phyloP scores from a whole-genome alignment of 2,888 invertebrate species.

The Eudasyphora cyanicolor region DNA sequence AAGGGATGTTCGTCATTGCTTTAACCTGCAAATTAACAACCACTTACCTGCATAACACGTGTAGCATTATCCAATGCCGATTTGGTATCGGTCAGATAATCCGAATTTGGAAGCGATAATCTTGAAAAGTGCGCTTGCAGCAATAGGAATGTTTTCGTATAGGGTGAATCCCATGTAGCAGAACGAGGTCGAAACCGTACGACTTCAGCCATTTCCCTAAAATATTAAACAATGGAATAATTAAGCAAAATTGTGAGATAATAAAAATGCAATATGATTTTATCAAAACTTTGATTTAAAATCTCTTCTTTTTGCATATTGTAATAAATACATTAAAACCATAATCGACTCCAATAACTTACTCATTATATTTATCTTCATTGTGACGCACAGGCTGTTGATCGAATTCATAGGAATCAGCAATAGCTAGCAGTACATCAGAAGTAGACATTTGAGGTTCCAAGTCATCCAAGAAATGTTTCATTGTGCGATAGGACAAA shows the following conservation, averaged over 20 bases:
- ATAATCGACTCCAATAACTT: no score
- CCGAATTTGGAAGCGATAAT: slow-evolving; percentile 90
- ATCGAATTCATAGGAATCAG: slow-evolving; percentile 93
- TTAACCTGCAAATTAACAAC: background rate
- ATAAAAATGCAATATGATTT: no score
- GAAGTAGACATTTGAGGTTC: slow-evolving; percentile 84
- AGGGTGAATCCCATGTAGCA: slow-evolving; percentile 91
- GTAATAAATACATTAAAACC: background rate
- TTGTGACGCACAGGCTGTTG: slow-evolving; percentile 98
- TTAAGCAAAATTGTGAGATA: no score
- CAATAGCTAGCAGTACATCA: slow-evolving; percentile 88
- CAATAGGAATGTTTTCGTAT: slow-evolving; percentile 95
- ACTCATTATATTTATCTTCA: slow-evolving; percentile 96
- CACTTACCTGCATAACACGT: slow-evolving; percentile 92
- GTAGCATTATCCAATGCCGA: slow-evolving; percentile 98
- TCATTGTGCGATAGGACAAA: slow-evolving; percentile 94
- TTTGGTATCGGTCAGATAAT: slow-evolving; percentile 97
- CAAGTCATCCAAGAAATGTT: slow-evolving; percentile 88
- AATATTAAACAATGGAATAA: slow-evolving; percentile 70
- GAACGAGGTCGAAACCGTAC: slow-evolving; percentile 88
- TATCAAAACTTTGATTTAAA: background rate
- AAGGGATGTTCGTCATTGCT: background rate
- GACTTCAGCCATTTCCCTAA: slow-evolving; percentile 89
- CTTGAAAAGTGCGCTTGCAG: slow-evolving; percentile 97
- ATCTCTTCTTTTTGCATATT: background rate